phyloP scores from a whole-genome alignment of 2,113 vertebrate species.

The Australoheros scitulus region DNA sequence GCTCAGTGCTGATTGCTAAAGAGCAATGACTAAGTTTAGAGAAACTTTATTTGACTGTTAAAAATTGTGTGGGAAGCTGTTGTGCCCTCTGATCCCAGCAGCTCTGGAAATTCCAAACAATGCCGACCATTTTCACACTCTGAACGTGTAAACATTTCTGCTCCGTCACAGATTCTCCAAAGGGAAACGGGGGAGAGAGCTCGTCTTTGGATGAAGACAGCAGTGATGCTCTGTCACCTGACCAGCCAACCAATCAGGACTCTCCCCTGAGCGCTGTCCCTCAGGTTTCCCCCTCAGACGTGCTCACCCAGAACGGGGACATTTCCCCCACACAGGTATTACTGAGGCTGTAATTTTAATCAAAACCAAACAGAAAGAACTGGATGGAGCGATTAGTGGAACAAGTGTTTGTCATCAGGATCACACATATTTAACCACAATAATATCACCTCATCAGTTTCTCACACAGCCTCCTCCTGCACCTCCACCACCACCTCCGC shows the following conservation, averaged over 20 bases:
- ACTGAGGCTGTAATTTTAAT: not conserved
- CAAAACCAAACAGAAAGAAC: not conserved
- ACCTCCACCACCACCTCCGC: constrained; percentile 73
- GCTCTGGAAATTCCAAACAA: not conserved
- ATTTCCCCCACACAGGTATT: constrained; percentile 77
- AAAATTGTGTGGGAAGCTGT: not conserved
- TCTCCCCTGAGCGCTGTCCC: constrained; percentile 87
- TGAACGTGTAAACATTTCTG: not conserved
- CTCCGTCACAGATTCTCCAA: constrained; percentile 83
- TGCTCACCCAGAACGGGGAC: constrained; percentile 63
- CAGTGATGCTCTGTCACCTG: constrained; percentile 94
- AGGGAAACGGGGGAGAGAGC: constrained; percentile 87
- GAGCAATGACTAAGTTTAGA: not conserved
- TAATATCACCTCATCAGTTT: constrained; percentile 79
- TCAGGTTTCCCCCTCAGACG: constrained; percentile 82
- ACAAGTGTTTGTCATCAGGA: not conserved
- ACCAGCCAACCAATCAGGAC: constrained; percentile 93
- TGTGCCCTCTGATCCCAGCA: not conserved
- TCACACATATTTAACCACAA: constrained; percentile 15
- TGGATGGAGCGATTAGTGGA: not conserved
- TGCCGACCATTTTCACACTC: rapidly evolving
- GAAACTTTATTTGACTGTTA: not conserved
- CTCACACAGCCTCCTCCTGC: constrained; percentile 75
- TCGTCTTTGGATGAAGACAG: constrained; percentile 98
- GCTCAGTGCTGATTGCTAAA: not conserved